Conservation (phyloP, 2,797 vertebrate species). For the Pseudotriccus pelzelni region DNA sequence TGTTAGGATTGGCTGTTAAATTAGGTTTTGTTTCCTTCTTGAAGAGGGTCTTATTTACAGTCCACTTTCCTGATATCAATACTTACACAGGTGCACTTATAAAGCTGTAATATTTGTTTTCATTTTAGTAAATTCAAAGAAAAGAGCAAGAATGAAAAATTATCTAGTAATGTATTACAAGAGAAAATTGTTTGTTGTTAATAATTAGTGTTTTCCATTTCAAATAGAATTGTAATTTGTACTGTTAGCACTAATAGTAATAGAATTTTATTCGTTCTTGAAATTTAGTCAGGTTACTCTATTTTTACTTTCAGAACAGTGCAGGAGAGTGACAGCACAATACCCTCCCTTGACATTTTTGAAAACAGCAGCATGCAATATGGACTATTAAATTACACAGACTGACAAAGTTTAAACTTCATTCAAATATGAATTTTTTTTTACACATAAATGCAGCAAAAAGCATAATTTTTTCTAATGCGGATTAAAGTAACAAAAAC, state of each 20-base stretch:
- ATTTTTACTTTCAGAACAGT: background rate
- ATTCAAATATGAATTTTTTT: background rate
- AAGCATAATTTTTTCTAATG: background rate
- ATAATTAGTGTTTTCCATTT: conserved; percentile 4
- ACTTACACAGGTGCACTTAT: background rate
- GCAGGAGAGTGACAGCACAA: background rate
- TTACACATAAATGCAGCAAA: background rate
- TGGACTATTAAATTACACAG: background rate
- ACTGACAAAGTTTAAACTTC: background rate
- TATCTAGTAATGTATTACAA: background rate
- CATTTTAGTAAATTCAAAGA: background rate
- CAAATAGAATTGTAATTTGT: background rate
- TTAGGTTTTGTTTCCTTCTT: background rate
- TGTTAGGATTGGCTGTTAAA: background rate
- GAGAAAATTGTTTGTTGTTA: background rate
- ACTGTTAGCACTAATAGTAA: background rate
- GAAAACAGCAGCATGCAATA: background rate
- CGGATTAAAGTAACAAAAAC: conserved; percentile 1
- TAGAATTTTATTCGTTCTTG: background rate
- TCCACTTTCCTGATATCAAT: background rate
- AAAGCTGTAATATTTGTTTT: background rate
- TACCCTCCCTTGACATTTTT: conserved; percentile 18
- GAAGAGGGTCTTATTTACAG: background rate
- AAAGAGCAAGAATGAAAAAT: background rate
- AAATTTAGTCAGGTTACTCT: background rate